phyloP scores from a whole-genome alignment of 2,888 invertebrate species.

The Cepaea hortensis region DNA sequence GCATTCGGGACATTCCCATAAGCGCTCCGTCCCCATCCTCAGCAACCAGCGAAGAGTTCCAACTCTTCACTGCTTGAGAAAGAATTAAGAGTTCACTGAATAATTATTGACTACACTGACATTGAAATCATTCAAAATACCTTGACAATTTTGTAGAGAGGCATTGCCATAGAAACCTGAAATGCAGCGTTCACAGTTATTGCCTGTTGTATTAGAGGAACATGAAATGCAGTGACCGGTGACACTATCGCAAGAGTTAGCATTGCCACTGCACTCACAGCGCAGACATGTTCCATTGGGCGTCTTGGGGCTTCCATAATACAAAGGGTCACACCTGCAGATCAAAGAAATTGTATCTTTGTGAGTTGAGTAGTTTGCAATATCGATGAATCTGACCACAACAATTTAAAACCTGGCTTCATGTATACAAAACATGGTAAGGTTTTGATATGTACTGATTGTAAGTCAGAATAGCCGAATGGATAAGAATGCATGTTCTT shows the following conservation, averaged over 20 bases:
- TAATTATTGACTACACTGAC: no score
- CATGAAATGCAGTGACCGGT: constrained; percentile 93
- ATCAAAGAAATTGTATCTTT: not conserved
- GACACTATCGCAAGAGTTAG: constrained; percentile 91
- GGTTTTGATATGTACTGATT: not conserved
- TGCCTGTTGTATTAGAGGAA: constrained; percentile 90
- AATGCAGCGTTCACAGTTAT: constrained; percentile 84
- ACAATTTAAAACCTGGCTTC: no score
- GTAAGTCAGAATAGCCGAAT: not conserved
- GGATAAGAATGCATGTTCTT: no score
- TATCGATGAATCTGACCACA: not conserved
- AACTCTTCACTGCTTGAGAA: no score
- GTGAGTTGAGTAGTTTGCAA: not conserved
- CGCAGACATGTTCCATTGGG: constrained; percentile 84
- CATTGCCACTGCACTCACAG: constrained; percentile 97
- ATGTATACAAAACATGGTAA: not conserved
- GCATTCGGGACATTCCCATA: no score
- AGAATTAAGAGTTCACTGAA: no score
- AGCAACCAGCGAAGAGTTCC: no score
- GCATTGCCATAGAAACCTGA: constrained; percentile 60
- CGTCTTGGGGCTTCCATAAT: constrained; percentile 86
- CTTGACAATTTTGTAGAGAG: constrained; percentile 58
- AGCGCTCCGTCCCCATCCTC: no score
- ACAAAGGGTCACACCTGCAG: constrained; percentile 87
- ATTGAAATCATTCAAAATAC: constrained; percentile 55